phyloP scores from a whole-genome alignment of 2,888 invertebrate species.

The Holacanthella duospinosa region DNA sequence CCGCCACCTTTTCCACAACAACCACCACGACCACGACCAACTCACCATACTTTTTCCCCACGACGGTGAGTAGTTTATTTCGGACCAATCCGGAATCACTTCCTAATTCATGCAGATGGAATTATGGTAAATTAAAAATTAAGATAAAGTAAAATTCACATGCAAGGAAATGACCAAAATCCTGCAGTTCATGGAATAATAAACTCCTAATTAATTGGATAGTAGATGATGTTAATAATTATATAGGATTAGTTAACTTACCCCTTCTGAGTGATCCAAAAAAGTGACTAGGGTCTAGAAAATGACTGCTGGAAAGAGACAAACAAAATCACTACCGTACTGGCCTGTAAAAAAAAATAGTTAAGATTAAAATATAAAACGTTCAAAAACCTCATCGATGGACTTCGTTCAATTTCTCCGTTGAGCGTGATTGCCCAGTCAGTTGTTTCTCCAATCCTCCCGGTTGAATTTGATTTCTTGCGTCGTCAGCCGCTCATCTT shows the following conservation, averaged over 20 bases:
- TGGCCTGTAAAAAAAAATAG: not conserved
- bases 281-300: constrained; percentile 6
- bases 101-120: constrained; percentile 13
- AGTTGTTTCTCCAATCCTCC: constrained; percentile 41
- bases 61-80: not conserved
- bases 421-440: constrained; percentile 28
- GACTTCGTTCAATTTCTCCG: constrained; percentile 17
- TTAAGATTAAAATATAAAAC: not conserved
- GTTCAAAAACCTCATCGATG: constrained; percentile 7
- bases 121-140: constrained; percentile 6
- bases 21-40: too few relatives aligned
- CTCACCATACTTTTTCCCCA: too few relatives aligned
- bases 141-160: constrained; percentile 7
- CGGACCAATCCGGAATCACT: constrained; percentile 20
- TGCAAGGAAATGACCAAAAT: constrained; percentile 5
- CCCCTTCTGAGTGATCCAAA: constrained; percentile 9
- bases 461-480: constrained; percentile 46
- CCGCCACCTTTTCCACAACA: too few relatives aligned
- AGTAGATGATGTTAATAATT: too few relatives aligned
- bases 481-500: constrained; percentile 56
- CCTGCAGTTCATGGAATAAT: too few relatives aligned
- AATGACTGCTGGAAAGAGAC: not conserved
- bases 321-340: too few relatives aligned
- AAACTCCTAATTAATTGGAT: not conserved
- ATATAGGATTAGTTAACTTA: constrained; percentile 16